These are phyloP conservation scores for Myiothlypis chrysogaster DNA, from an alignment of 2,797 vertebrate species.

Conservation along the genomic window DNA sequence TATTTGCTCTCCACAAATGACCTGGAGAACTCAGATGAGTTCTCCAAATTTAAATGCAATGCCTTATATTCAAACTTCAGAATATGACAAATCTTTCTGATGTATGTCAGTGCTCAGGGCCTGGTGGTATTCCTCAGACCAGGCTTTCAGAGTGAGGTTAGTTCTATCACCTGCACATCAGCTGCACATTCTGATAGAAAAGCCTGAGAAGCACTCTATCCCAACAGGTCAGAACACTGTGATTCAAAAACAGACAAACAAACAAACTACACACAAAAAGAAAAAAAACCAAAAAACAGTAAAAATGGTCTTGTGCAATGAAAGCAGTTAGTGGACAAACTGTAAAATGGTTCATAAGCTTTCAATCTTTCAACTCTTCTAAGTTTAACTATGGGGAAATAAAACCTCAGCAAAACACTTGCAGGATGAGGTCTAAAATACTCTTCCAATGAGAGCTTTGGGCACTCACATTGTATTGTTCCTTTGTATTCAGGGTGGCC, in stretches of 20 bases:
- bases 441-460: background rate
- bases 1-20: background rate
- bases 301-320: background rate
- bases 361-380: background rate
- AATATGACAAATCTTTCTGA: background rate
- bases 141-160: background rate
- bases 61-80: background rate
- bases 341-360: background rate
- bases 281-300: fast-evolving
- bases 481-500: background rate
- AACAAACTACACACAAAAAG: fast-evolving
- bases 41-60: background rate
- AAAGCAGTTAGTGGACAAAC: background rate
- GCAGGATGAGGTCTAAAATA: background rate
- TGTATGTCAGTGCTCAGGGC: background rate
- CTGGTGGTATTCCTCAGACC: background rate
- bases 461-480: background rate
- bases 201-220: background rate
- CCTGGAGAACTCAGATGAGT: background rate
- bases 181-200: background rate
- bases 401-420: background rate
- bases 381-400: background rate
- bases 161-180: background rate
- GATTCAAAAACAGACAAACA: background rate
- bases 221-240: background rate